Percentiles rank a stretch among this genome's conserved stretches.
phyloP scores from a whole-genome alignment of 2,797 vertebrate genomes.

The Thamnophis elegans region DNA sequence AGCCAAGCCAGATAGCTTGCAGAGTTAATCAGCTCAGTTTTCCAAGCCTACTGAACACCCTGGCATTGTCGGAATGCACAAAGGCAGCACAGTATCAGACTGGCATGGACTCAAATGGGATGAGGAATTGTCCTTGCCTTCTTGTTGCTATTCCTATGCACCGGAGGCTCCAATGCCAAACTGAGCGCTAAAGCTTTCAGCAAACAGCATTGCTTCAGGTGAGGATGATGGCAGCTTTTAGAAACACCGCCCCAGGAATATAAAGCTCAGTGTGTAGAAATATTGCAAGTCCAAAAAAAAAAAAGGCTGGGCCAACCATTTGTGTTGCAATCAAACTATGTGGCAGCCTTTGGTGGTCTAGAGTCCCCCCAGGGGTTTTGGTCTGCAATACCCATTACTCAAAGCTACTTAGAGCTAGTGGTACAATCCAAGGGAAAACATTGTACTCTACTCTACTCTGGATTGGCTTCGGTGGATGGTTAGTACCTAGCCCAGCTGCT shows the following conservation, averaged over 20 bases:
- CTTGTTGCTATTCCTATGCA: neutral
- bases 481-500: neutral
- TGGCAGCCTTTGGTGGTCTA: neutral
- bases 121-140: neutral
- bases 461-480: neutral
- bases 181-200: neutral
- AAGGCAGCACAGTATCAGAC: neutral
- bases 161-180: neutral
- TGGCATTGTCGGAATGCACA: neutral
- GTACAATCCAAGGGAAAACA: neutral
- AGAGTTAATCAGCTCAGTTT: neutral
- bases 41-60: neutral
- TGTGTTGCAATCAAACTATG: neutral
- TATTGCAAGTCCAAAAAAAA: neutral
- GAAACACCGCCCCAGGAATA: neutral
- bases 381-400: neutral
- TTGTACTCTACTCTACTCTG: neutral
- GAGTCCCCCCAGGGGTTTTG: neutral
- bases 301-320: neutral
- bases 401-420: neutral
- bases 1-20: neutral
- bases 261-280: neutral
- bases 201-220: neutral
- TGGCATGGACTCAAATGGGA: neutral
- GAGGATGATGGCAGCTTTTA: neutral